Evolutionary conservation across 2,888 invertebrate genomes (phyloP).

Genomic region (Caenorhabditis wallacei): DNA sequence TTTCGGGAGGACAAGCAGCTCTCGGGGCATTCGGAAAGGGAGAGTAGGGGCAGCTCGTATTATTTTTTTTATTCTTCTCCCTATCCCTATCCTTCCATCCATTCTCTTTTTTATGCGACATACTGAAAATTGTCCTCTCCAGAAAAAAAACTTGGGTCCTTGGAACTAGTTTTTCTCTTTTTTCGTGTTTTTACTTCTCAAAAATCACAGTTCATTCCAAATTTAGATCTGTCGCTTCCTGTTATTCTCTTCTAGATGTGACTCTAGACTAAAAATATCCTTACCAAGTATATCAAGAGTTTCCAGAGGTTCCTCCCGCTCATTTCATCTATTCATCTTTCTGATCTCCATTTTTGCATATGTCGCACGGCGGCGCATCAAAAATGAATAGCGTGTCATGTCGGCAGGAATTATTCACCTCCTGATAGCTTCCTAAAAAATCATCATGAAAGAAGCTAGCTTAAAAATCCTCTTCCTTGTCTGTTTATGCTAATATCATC

Average conservation of each 20-base stretch:
- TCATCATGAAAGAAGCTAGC: conserved; percentile 32
- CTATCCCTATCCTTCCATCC: conserved; percentile 22
- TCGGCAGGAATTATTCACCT: conserved; percentile 39
- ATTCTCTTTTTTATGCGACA: conserved; percentile 46
- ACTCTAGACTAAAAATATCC: too few species aligned
- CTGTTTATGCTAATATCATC: conserved; percentile 30
- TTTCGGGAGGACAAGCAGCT: conserved; percentile 32
- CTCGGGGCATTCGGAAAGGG: conserved; percentile 11
- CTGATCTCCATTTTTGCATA: conserved; percentile 26
- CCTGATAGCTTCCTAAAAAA: conserved; percentile 29
- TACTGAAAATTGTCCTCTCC: conserved; percentile 40
- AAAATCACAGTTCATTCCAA: not conserved
- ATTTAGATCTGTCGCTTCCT: too few species aligned
- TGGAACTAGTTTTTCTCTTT: conserved; percentile 13
- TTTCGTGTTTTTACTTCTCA: not conserved
- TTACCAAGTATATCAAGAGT: too few species aligned
- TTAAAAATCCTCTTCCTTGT: conserved; percentile 47
- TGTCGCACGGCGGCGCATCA: conserved; percentile 26
- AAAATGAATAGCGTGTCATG: conserved; percentile 50
- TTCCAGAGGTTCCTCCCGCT: conserved; percentile 19
- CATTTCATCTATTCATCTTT: conserved; percentile 41
- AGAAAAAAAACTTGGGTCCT: conserved; percentile 7
- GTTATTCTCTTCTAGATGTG: not conserved
- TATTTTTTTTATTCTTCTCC: conserved; percentile 38
- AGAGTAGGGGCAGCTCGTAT: conserved; percentile 31